Evolutionary conservation across 2,888 invertebrate genomes (phyloP).

Genomic region (Nasonia oneida): DNA sequence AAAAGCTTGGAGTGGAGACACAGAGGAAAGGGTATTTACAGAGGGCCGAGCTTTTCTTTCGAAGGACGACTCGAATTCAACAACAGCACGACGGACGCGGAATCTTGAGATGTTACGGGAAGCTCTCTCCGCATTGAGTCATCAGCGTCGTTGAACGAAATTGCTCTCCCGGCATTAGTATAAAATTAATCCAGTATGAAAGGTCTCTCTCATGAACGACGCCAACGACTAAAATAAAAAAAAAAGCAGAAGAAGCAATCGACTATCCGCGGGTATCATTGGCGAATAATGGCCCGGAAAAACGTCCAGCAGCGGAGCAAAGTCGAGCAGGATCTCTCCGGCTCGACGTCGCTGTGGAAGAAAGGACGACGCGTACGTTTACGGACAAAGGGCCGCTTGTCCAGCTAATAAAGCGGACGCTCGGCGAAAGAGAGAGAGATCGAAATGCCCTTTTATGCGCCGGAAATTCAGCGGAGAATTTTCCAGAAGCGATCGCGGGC

Average conservation of each 20-base stretch:
- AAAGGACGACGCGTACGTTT: neutral
- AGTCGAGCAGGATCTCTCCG: neutral
- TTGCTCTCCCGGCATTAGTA: neutral
- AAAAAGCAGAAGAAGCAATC: constrained; percentile 13
- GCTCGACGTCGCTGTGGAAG: neutral
- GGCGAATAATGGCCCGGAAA: constrained; percentile 40
- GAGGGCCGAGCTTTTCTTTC: neutral
- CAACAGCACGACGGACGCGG: neutral
- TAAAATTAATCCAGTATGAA: constrained; percentile 14
- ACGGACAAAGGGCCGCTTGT: constrained; percentile 65
- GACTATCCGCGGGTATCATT: neutral
- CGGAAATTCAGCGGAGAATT: constrained; percentile 48
- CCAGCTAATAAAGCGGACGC: constrained; percentile 65
- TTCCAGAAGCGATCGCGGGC: neutral
- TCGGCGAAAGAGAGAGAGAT: neutral
- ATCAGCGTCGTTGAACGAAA: neutral
- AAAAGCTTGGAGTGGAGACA: neutral
- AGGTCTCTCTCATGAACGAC: neutral
- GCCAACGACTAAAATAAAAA: neutral
- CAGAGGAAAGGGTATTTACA: neutral
- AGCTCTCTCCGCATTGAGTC: neutral
- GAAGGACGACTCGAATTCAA: neutral
- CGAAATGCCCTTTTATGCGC: constrained; percentile 27
- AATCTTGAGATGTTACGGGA: neutral
- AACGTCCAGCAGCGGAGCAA: neutral